phyloP scores from a whole-genome alignment of 2,113 vertebrate species.

The Ursus arctos region DNA sequence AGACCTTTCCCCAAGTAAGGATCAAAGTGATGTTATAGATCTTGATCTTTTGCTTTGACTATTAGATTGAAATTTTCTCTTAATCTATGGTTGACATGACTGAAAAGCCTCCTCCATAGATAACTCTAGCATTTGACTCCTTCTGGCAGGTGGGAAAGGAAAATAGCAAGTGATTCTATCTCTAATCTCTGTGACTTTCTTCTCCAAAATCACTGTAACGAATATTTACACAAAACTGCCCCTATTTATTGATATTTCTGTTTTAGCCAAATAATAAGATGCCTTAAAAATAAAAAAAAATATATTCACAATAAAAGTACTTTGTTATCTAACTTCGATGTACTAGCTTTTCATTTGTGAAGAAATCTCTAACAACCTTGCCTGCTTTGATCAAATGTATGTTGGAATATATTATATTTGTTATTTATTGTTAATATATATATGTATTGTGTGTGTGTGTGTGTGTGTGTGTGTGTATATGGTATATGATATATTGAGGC shows the following conservation, averaged over 20 bases:
- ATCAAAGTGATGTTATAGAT: neutral
- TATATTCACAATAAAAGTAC: neutral
- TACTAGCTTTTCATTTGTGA: neutral
- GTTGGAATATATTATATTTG: neutral
- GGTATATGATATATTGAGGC: neutral
- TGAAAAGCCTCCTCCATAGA: neutral
- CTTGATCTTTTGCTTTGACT: constrained; percentile 26
- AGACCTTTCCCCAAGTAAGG: neutral
- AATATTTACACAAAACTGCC: neutral
- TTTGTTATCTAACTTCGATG: neutral
- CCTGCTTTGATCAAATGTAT: neutral
- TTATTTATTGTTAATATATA: neutral
- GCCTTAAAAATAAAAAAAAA: neutral
- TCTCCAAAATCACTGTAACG: neutral
- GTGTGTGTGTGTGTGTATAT: too few species aligned
- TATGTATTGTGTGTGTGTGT: neutral
- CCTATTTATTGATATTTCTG: neutral
- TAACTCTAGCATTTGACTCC: neutral
- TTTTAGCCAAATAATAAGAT: neutral
- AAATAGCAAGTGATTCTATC: neutral
- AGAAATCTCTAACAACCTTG: neutral
- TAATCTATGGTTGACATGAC: neutral
- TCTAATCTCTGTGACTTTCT: neutral
- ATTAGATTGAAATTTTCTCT: neutral
- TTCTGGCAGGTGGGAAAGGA: neutral